Percentiles rank a stretch among this genome's conserved stretches.
Evolutionary conservation across 2,888 invertebrate species (phyloP).

Genomic region (Lutraria lutraria): DNA sequence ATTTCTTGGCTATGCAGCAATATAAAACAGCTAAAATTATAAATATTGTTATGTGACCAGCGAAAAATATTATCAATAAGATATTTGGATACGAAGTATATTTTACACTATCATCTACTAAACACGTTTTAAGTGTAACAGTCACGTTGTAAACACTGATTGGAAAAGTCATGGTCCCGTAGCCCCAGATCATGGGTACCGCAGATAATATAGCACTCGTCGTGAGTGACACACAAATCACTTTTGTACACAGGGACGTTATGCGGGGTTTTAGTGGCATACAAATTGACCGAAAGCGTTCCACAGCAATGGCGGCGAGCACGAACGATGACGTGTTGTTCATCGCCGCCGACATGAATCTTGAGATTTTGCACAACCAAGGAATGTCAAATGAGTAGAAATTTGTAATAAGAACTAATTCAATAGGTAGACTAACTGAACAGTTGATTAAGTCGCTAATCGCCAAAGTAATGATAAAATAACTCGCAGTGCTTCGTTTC

Average conservation of each 20-base stretch:
- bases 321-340: slow-evolving; percentile 66
- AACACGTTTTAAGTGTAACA: slow-evolving; percentile 57
- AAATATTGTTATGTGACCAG: slow-evolving; percentile 59
- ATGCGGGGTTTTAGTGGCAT: slow-evolving; percentile 60
- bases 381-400: slow-evolving; percentile 65
- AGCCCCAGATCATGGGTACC: slow-evolving; percentile 64
- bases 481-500: slow-evolving; percentile 65
- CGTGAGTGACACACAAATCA: slow-evolving; percentile 39
- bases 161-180: slow-evolving; percentile 58
- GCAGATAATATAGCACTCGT: slow-evolving; percentile 52
- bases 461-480: slow-evolving; percentile 65
- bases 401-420: slow-evolving; percentile 58
- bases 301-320: slow-evolving; percentile 62
- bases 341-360: slow-evolving; percentile 59
- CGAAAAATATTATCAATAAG: slow-evolving; percentile 57
- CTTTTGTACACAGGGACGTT: slow-evolving; percentile 46
- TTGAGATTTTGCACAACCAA: slow-evolving; percentile 56
- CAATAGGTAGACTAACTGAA: slow-evolving; percentile 55
- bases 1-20: slow-evolving; percentile 55
- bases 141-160: slow-evolving; percentile 48
- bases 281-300: slow-evolving; percentile 63
- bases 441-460: slow-evolving; percentile 64
- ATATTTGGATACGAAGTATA: slow-evolving; percentile 55
- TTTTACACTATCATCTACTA: slow-evolving; percentile 56
- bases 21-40: slow-evolving; percentile 54